Base-by-base conservation (phyloP, 2,888 invertebrate genomes). In the Eustalomyia histrio region DNA sequence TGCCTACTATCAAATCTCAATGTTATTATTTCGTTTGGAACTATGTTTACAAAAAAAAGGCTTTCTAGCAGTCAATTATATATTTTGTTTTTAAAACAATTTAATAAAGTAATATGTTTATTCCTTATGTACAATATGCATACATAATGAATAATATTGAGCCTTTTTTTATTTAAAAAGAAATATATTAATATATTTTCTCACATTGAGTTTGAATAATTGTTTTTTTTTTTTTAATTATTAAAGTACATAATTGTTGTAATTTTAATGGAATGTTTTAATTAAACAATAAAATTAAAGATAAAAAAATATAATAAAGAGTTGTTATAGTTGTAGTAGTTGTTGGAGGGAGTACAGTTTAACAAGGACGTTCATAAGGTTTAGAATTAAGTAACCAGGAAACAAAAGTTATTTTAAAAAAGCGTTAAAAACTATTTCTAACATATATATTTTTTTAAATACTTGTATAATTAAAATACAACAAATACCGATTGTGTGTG, bases 391-490 rank as follows among this genome's bases (percentile, higher is more conserved):
- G 67, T 67, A 67, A 43, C 43, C 55, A 53, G 57, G 55, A 16
- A 16, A 21, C 7, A 21, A 53, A 55, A 65, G 39, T 47, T 47
- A 47, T 47, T 47, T 47, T 12, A 39, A 47, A 39, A 61, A 67
- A n/a, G 60, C 61, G 39, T 75, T 61, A 29, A 57, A 67, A 68
- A 57, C 50, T 58, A 72, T 12, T 29, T 63, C 17, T 55, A 58
- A 55, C 33, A 33, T 58, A 57, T 35, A 33, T 43, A 16, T 9
- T 21, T 17, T 73, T 43, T 39, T 52, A 61, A n/a, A 78, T 63
- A 67, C 57, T 73, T 80, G 60, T 65, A 78, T 67, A 74, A 57
- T 76, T 60, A 64, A 76, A 76, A 80, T 76, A 80, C 73, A 80
- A 80, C 73, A 76, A 76, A 80, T 76, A 80, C 72, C 68, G 69